Percentiles rank a stretch among this genome's conserved stretches.
Evolutionary conservation across 35 echinoderm and acorn worm species (phyloP).

Genomic region (Lytechinus variegatus): DNA sequence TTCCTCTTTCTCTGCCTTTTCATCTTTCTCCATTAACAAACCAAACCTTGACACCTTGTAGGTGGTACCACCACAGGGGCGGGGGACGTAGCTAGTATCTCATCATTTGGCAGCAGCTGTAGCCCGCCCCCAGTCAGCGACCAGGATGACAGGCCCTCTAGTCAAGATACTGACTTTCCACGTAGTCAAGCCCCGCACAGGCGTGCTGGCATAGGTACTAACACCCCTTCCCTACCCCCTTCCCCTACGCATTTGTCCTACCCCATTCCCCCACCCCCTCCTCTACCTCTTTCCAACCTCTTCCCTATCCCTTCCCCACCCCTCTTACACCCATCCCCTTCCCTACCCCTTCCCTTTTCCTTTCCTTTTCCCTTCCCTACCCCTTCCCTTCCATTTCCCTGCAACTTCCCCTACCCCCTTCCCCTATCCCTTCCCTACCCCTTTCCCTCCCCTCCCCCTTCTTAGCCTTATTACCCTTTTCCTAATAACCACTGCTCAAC

Average conservation of each 20-base stretch:
- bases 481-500: too few relatives aligned
- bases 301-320: too few relatives aligned
- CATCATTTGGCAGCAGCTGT: slow-evolving; percentile 91
- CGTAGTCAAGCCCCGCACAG: slow-evolving; percentile 52
- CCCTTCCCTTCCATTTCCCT: too few relatives aligned
- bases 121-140: slow-evolving; percentile 91
- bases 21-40: slow-evolving; percentile 32
- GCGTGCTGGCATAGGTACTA: slow-evolving; percentile 55
- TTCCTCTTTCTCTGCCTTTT: not conserved
- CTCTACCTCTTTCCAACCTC: too few relatives aligned
- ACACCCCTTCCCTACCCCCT: not conserved
- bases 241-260: not conserved
- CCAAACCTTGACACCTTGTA: slow-evolving; percentile 15
- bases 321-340: too few relatives aligned
- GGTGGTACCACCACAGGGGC: slow-evolving; percentile 36
- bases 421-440: too few relatives aligned
- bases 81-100: slow-evolving; percentile 92
- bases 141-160: slow-evolving; percentile 32
- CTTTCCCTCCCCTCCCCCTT: too few relatives aligned
- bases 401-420: too few relatives aligned
- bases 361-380: too few relatives aligned
- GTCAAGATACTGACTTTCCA: slow-evolving; percentile 41
- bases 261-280: not conserved
- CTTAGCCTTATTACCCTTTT: too few relatives aligned
- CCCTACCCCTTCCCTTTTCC: too few relatives aligned